These are phyloP conservation scores for Rana temporaria DNA, from an alignment of 2,113 vertebrate genomes.

Conservation along the genomic window DNA sequence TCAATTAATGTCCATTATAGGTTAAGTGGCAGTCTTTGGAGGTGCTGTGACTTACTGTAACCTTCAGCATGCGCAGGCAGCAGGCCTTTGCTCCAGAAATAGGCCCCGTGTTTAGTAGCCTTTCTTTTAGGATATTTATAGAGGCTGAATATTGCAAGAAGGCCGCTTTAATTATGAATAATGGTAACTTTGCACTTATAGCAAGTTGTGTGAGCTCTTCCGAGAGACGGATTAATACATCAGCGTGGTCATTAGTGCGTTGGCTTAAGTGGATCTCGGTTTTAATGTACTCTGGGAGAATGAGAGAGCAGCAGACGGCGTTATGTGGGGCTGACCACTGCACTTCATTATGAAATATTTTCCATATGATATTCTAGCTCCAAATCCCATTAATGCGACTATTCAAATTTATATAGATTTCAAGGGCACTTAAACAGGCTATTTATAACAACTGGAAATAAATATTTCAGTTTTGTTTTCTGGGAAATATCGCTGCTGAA, in stretches of 20 bases:
- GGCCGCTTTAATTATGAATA: conserved; percentile 15
- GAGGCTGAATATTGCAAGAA: background rate
- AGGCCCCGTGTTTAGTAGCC: no score
- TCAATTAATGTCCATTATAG: no score
- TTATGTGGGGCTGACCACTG: background rate
- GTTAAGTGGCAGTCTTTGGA: no score
- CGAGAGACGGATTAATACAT: background rate
- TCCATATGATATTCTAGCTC: background rate
- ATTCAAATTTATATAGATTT: no score
- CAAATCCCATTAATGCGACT: no score
- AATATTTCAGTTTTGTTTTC: no score
- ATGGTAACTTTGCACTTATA: conserved; percentile 8
- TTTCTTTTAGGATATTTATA: background rate
- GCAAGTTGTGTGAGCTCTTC: background rate
- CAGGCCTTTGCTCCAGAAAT: no score
- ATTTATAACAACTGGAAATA: no score
- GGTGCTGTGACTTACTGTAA: no score
- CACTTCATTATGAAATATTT: background rate
- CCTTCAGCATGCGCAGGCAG: no score
- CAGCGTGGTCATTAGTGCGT: background rate
- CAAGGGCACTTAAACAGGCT: no score
- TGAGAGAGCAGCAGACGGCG: background rate
- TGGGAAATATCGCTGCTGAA: no score
- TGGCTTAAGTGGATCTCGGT: conserved; percentile 1
- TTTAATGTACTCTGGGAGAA: background rate